Base-by-base conservation (phyloP, 2,797 vertebrate genomes). In the Enteromius anoplus region DNA sequence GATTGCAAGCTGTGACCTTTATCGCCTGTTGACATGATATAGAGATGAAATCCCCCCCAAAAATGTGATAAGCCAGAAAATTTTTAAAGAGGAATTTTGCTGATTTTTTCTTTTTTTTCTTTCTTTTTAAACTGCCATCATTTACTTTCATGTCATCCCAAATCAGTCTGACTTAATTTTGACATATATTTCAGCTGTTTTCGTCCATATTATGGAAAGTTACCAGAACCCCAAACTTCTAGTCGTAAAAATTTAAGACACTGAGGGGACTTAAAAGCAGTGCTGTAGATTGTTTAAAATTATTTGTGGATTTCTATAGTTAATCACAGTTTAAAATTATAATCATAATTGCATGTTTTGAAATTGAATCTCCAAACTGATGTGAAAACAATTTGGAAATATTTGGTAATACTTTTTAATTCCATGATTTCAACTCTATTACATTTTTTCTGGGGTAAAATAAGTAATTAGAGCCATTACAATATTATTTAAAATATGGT, bases 1-100 rank as follows among this genome's bases (percentile, higher is more conserved):
- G 85, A 84, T 77, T 84, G 68, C 53, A 75, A 9, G 65, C 14
- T 0, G 51, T 69, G 78, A 53, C 73, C 82, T 70, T 82, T 42
- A 26, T 75, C 29, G 0, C 26, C 6, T 45, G 37, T 21, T 79
- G 21, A 72, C 40, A 8, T 40, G 68, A 58, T 69, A 49, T 65
- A 65, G 23, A 76, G 78, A 60, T 62, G 2, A 51, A 26, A 60
- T 62, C 42, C 34, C 23, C 23, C 23, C 3, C 21, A 5, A 73
- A 19, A 73, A 73, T 60, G 4, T 60, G 32, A 71, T 80, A 8
- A 62, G 9, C 4, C 9, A 45, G 34, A 3, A 29, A 60, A 71
- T 62, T 76, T 55, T 21, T 29, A 19, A 26, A 26, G 37, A 14
- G 7, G 47, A 17, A 70, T 45, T 45, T 42, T 42, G 40, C 9